Conservation (phyloP, 2,888 invertebrate genomes). For the Hypselothyrea guttata region DNA sequence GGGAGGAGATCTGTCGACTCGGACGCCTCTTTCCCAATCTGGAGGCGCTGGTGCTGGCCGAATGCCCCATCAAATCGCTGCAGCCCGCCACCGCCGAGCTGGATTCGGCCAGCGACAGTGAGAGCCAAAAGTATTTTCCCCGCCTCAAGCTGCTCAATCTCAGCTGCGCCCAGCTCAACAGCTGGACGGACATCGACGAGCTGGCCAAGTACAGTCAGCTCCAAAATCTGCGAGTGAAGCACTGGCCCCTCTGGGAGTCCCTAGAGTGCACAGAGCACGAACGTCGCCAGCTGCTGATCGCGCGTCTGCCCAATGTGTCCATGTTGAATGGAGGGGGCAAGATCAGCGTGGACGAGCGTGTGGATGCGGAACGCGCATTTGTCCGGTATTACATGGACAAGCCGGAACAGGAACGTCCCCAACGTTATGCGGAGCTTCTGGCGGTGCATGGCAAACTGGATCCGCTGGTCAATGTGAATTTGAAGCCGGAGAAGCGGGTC, state of each 20-base stretch:
- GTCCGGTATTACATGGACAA: slow-evolving; percentile 95
- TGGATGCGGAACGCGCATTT: slow-evolving; percentile 96
- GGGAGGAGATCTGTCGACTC: slow-evolving; percentile 92
- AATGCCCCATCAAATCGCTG: slow-evolving; percentile 88
- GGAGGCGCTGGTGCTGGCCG: slow-evolving; percentile 92
- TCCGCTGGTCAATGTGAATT: slow-evolving; percentile 93
- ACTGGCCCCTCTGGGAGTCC: slow-evolving; percentile 89
- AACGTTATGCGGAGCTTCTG: slow-evolving; percentile 89
- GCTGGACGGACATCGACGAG: slow-evolving; percentile 95
- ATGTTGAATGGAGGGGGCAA: slow-evolving; percentile 94
- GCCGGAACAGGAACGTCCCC: slow-evolving; percentile 91
- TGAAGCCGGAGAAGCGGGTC: slow-evolving; percentile 92
- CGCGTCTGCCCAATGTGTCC: slow-evolving; percentile 92
- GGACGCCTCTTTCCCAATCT: slow-evolving; percentile 93
- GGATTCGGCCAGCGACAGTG: slow-evolving; percentile 64
- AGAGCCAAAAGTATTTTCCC: slow-evolving; percentile 78
- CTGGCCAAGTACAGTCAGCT: slow-evolving; percentile 92
- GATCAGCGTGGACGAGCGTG: slow-evolving; percentile 92
- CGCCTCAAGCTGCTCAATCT: slow-evolving; percentile 90
- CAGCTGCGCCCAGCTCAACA: slow-evolving; percentile 90
- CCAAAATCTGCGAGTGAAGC: slow-evolving; percentile 89
- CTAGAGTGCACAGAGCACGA: slow-evolving; percentile 94
- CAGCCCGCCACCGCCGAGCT: slow-evolving; percentile 83
- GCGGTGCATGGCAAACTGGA: slow-evolving; percentile 94
- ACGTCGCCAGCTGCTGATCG: slow-evolving; percentile 92